Conservation (phyloP, 2,113 vertebrate genomes). For the Sebastes schlegelii region DNA sequence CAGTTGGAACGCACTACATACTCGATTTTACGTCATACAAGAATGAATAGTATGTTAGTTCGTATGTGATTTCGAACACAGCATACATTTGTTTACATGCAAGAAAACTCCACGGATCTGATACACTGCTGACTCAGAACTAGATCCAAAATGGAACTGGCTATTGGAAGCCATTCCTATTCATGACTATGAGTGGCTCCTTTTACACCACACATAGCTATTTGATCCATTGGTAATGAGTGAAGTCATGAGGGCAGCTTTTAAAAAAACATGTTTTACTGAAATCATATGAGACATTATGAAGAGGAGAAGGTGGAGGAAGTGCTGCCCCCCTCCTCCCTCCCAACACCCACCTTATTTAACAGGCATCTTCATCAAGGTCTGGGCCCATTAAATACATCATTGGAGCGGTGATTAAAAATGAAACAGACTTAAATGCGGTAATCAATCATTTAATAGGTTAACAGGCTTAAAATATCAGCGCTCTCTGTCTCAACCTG, state of each 20-base stretch:
- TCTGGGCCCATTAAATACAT: constrained; percentile 81
- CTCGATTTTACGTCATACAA: no score
- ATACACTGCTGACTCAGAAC: no score
- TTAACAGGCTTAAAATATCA: constrained; percentile 68
- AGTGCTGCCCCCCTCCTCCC: neutral
- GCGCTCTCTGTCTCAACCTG: constrained; percentile 41
- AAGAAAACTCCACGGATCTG: neutral
- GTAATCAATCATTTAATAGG: constrained; percentile 77
- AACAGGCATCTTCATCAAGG: constrained; percentile 72
- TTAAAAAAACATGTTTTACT: neutral
- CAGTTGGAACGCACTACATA: no score
- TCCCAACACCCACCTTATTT: constrained; percentile 55
- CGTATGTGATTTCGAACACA: no score
- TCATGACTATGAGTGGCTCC: neutral
- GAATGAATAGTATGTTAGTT: no score
- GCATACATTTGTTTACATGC: neutral
- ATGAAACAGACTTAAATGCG: constrained; percentile 82
- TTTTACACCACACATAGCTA: neutral
- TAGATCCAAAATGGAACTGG: no score
- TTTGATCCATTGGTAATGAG: neutral
- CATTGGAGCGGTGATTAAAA: constrained; percentile 80
- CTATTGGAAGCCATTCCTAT: no score
- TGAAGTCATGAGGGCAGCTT: neutral
- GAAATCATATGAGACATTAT: constrained; percentile 6
- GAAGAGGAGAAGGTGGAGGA: neutral